Percentiles rank a stretch among this genome's conserved stretches.
phyloP scores from a whole-genome alignment of 2,888 invertebrate genomes.

The Eulithis testata region DNA sequence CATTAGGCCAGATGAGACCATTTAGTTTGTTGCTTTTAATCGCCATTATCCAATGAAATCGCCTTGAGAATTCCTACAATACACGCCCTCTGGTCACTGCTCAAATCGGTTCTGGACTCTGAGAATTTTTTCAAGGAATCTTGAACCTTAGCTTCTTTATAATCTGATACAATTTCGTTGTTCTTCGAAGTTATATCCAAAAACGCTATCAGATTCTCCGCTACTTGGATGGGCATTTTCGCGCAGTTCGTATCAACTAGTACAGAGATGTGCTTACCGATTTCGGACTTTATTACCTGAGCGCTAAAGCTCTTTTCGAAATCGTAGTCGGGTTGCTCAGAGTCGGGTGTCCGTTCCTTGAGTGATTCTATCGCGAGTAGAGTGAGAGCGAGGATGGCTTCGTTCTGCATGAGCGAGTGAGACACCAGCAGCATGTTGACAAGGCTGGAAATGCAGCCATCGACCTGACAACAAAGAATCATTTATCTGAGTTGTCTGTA shows the following conservation, averaged over 20 bases:
- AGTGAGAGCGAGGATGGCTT: constrained; percentile 90
- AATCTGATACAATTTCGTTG: constrained; percentile 62
- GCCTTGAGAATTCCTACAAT: constrained; percentile 52
- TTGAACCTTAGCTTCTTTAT: constrained; percentile 65
- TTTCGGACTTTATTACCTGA: constrained; percentile 77
- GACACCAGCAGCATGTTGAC: constrained; percentile 93
- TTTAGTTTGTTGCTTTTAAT: constrained; percentile 24
- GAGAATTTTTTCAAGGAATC: constrained; percentile 65
- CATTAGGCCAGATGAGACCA: constrained; percentile 31
- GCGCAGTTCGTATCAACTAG: constrained; percentile 78
- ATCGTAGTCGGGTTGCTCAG: constrained; percentile 50
- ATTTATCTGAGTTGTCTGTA: background rate
- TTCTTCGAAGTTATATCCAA: constrained; percentile 74
- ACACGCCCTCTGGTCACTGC: constrained; percentile 58
- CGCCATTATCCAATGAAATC: constrained; percentile 53
- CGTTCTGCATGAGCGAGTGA: constrained; percentile 95
- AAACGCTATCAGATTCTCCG: constrained; percentile 80
- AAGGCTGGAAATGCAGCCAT: constrained; percentile 89
- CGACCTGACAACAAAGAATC: constrained; percentile 68
- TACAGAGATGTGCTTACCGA: constrained; percentile 79
- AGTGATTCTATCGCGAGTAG: constrained; percentile 79
- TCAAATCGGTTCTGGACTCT: constrained; percentile 65
- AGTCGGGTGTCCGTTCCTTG: constrained; percentile 48
- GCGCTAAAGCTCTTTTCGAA: constrained; percentile 60
- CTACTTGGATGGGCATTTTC: constrained; percentile 77